Base-by-base conservation (phyloP, 2,888 invertebrate species). In the Therioaphis trifolii region DNA sequence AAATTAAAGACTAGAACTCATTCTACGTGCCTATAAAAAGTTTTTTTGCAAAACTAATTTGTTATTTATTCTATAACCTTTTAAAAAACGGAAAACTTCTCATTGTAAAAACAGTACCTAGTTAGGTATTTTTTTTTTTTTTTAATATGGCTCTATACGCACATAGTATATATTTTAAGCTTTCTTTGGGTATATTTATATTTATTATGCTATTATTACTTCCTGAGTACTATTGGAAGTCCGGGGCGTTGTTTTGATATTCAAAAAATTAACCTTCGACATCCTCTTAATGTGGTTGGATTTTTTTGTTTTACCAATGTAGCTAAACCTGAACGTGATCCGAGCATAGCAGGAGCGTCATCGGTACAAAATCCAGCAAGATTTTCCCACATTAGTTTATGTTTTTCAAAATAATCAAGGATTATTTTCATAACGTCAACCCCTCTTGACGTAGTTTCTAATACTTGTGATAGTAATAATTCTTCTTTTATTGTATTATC, bases 221-320 rank as follows among this genome's bases (percentile, higher is more conserved):
- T 66, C 2, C 66, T 29, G 29, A 66, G 29, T 66, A 29, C 66
- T 66, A 66, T 66, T 66, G 27, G 66, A 66, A 66, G 66, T 66
- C 66, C 66, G 66, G 35, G 12, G 66, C 66, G 29, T 29, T 66
- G 66, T 66, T 66, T 66, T 66, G 7, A 7, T 66, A 35, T 35
- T 35, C 18, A 18, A 18, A 66, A 29, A 35, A 66, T 66, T 1
- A 4, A 35, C 18, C 14, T 66, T 15, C 66, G 66, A 35, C 66
- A 4, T 66, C 66, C 63, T 63, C 27, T 66, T 66, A 40, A 66
- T 35, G 35, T 35, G 35, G 7, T 35, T 35, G 35, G 35, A 61
- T 85, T 84, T 21, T 84, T 84, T 75, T 78, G 35, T 40, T 78
- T 85, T 24, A 85, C 77, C 75, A 85, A 75, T 49, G 75, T 49